A percentile compares a stretch with the other conserved stretches of the same genome.
These are phyloP conservation scores for Synergus itoensis DNA, from an alignment of 2,888 invertebrate species.

Conservation along the genomic window DNA sequence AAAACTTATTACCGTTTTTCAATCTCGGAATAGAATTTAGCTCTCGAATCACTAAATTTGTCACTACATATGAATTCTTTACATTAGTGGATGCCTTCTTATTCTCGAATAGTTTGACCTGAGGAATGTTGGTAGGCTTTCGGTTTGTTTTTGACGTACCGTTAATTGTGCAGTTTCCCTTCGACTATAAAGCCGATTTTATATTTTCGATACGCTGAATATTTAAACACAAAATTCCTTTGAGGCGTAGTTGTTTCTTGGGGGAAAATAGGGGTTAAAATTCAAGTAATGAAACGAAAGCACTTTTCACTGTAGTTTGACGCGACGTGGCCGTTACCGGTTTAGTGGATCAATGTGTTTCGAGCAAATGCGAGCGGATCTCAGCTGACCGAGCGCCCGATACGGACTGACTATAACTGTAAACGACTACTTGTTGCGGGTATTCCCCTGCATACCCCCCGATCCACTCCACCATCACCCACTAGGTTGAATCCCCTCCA, in stretches of 20 bases:
- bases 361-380: constrained; percentile 57
- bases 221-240: constrained; percentile 23
- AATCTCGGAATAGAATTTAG: constrained; percentile 9
- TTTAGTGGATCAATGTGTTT: constrained; percentile 44
- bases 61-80: not conserved
- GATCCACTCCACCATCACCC: constrained; percentile 45
- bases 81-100: not conserved
- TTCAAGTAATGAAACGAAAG: not conserved
- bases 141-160: constrained; percentile 14
- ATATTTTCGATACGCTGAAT: not conserved
- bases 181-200: constrained; percentile 4
- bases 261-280: not conserved
- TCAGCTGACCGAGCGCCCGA: constrained; percentile 77
- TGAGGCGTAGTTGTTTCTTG: not conserved
- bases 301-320: constrained; percentile 39
- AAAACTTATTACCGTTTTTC: constrained; percentile 9
- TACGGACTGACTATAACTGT: constrained; percentile 78
- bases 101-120: constrained; percentile 4
- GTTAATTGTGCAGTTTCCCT: constrained; percentile 28
- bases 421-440: constrained; percentile 77
- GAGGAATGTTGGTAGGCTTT: no score
- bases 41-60: constrained; percentile 12
- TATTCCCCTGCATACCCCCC: constrained; percentile 58
- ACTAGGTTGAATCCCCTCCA: constrained; percentile 57
- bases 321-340: constrained; percentile 47